Evolutionary conservation across 2,888 invertebrate species (phyloP).

Genomic region (Cyclophora punctaria): DNA sequence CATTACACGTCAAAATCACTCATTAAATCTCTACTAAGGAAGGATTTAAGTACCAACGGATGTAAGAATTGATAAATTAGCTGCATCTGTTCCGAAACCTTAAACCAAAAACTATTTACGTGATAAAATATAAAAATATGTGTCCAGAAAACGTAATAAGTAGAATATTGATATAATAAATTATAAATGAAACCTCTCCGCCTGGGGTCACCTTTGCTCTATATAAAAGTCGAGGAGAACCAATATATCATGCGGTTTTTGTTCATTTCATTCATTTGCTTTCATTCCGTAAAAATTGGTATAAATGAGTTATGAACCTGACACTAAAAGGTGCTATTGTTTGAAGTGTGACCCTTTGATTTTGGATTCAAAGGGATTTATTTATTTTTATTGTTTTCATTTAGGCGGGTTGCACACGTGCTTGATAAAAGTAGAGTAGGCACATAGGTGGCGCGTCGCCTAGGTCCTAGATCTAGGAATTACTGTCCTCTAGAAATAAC

Average conservation of each 20-base stretch:
- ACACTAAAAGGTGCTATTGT: constrained; percentile 10
- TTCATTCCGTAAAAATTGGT: constrained; percentile 22
- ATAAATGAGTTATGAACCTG: constrained; percentile 16
- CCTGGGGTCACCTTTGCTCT: constrained; percentile 20
- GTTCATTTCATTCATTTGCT: constrained; percentile 23
- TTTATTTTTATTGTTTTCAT: too few species aligned
- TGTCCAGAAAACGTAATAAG: background rate
- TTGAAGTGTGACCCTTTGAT: background rate
- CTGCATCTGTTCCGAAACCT: too few species aligned
- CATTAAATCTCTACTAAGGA: too few species aligned
- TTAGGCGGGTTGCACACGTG: too few species aligned
- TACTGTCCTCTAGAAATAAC: too few species aligned
- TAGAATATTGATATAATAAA: constrained; percentile 24
- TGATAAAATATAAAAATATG: constrained; percentile 10
- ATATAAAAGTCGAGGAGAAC: constrained; percentile 15
- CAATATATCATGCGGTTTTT: constrained; percentile 22
- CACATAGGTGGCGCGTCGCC: background rate
- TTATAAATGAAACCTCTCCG: constrained; percentile 20
- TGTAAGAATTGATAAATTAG: too few species aligned
- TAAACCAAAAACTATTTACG: too few species aligned
- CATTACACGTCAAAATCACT: too few species aligned
- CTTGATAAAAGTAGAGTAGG: too few species aligned
- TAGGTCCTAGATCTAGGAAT: background rate
- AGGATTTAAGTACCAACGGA: too few species aligned
- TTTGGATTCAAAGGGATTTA: too few species aligned